A percentile compares a stretch with the other conserved stretches of the same genome.
These are phyloP conservation scores for Meganola albula DNA, from an alignment of 2,888 invertebrate species.

Conservation along the genomic window DNA sequence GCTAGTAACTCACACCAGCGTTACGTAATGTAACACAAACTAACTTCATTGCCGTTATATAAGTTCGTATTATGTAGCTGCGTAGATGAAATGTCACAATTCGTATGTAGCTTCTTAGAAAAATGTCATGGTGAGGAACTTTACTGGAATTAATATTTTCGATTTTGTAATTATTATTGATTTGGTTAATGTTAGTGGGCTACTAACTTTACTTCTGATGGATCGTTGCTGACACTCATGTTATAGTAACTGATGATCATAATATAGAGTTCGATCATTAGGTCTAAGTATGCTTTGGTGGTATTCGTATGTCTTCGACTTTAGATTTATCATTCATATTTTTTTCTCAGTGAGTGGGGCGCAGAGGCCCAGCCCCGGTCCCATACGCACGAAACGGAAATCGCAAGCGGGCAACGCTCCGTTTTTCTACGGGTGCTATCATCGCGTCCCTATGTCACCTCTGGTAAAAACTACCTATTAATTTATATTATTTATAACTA, in stretches of 20 bases:
- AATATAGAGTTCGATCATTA: no score
- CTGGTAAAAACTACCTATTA: background rate
- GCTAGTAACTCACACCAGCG: conserved; percentile 40
- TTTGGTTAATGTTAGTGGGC: no score
- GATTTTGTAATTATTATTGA: no score
- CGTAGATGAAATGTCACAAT: conserved; percentile 51
- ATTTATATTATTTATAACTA: conserved; percentile 12
- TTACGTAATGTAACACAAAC: conserved; percentile 54
- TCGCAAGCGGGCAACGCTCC: background rate
- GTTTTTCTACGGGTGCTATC: conserved; percentile 2
- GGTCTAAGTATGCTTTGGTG: no score
- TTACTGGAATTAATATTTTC: no score
- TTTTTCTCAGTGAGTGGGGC: conserved; percentile 20
- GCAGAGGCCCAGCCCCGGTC: conserved; percentile 4
- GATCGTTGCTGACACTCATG: no score
- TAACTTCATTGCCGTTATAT: conserved; percentile 53
- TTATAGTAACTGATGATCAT: no score
- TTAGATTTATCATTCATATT: no score
- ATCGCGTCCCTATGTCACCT: conserved; percentile 1
- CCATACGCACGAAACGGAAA: conserved; percentile 7
- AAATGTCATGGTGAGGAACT: conserved; percentile 19
- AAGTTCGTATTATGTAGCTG: conserved; percentile 48
- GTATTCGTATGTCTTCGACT: no score
- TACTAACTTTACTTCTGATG: no score
- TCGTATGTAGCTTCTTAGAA: conserved; percentile 41